phyloP scores from a whole-genome alignment of 2,113 vertebrate species.

The Recurvirostra avosetta region DNA sequence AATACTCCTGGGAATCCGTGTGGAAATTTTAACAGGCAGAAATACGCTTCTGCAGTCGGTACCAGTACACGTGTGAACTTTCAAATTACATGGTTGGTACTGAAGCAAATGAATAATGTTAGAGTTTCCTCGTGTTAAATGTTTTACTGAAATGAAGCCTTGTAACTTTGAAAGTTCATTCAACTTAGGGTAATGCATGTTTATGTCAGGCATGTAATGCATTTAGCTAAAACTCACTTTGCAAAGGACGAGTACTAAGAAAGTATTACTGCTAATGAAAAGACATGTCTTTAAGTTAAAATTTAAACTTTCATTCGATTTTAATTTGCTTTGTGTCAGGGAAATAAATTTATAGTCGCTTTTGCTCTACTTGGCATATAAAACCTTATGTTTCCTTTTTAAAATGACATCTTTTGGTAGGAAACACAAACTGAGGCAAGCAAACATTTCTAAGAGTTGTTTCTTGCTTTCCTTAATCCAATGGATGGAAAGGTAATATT shows the following conservation, averaged over 20 bases:
- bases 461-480: conserved; percentile 84
- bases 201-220: conserved; percentile 69
- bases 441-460: conserved; percentile 77
- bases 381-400: conserved; percentile 74
- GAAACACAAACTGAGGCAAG: conserved; percentile 78
- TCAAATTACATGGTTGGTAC: conserved; percentile 59
- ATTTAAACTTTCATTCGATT: conserved; percentile 63
- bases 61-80: conserved; percentile 60
- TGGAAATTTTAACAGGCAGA: conserved; percentile 33
- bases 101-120: conserved; percentile 50
- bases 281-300: conserved; percentile 60
- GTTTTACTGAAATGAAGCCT: conserved; percentile 63
- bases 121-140: conserved; percentile 58
- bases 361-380: conserved; percentile 72
- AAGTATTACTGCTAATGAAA: conserved; percentile 70
- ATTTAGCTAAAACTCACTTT: conserved; percentile 63
- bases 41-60: conserved; percentile 39
- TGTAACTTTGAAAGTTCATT: conserved; percentile 75
- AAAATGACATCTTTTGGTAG: conserved; percentile 63
- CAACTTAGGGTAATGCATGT: conserved; percentile 58
- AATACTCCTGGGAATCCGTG: neutral
- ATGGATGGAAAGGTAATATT: conserved; percentile 82
- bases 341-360: conserved; percentile 74
- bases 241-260: conserved; percentile 68
- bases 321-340: conserved; percentile 77